These are phyloP conservation scores for Amphipoea oculea DNA, from an alignment of 2,888 invertebrate genomes.

Conservation along the genomic window DNA sequence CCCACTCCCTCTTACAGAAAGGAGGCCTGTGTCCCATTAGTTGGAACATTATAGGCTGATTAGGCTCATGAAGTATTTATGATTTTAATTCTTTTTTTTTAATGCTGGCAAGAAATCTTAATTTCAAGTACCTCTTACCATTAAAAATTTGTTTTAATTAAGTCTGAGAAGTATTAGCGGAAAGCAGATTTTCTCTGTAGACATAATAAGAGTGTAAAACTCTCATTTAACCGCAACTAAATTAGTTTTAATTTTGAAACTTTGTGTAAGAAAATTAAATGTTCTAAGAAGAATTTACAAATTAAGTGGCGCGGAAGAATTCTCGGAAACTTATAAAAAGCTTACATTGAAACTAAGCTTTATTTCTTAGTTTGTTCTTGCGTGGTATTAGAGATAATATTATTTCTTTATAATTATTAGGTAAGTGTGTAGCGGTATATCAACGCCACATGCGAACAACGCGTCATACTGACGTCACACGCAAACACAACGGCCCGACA, in stretches of 20 bases:
- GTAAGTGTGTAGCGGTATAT: not conserved
- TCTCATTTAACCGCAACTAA: slow-evolving; percentile 45
- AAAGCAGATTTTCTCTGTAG: slow-evolving; percentile 25
- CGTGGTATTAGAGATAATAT: not conserved
- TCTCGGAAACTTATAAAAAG: slow-evolving; percentile 22
- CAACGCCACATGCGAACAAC: no score
- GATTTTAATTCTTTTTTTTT: not conserved
- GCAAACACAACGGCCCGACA: no score
- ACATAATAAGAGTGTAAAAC: slow-evolving; percentile 42
- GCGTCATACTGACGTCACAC: no score
- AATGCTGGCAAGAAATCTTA: not conserved
- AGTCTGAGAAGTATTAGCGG: slow-evolving; percentile 13
- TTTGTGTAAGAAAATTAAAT: slow-evolving; percentile 39
- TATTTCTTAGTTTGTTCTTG: not conserved
- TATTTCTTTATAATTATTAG: not conserved
- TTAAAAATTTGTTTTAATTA: slow-evolving; percentile 18
- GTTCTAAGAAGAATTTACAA: slow-evolving; percentile 39
- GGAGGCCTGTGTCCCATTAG: not conserved
- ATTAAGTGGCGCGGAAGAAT: slow-evolving; percentile 34
- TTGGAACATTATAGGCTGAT: not conserved
- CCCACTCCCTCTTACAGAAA: not conserved
- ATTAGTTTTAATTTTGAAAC: slow-evolving; percentile 53
- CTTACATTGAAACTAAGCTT: slow-evolving; percentile 4
- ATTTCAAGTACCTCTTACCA: not conserved
- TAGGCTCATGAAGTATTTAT: not conserved